Conservation (phyloP, 2,797 vertebrate genomes). For the Atherinosoma microstoma region DNA sequence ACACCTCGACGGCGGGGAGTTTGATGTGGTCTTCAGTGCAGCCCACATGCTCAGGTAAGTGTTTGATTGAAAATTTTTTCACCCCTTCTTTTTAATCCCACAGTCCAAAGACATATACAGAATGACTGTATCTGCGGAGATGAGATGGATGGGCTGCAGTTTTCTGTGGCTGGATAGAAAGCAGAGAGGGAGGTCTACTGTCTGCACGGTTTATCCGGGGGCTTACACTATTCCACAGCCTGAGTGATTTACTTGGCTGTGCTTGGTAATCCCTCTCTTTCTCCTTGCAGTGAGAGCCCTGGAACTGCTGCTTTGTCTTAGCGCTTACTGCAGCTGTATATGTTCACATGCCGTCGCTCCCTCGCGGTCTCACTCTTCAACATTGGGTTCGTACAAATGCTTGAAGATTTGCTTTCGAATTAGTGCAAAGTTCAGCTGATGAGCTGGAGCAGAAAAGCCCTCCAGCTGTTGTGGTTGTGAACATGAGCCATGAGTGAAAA, state of each 20-base stretch:
- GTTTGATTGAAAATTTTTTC: slow-evolving; percentile 7
- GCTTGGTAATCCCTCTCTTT: slow-evolving; percentile 67
- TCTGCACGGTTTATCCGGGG: slow-evolving; percentile 74
- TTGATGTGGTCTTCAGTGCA: slow-evolving; percentile 98
- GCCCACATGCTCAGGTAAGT: slow-evolving; percentile 98
- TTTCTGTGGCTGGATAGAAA: slow-evolving; percentile 53
- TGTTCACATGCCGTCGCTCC: slow-evolving; percentile 47
- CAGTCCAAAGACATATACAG: not conserved
- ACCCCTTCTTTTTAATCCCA: slow-evolving; percentile 6
- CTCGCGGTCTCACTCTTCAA: slow-evolving; percentile 26
- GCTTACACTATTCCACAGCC: slow-evolving; percentile 70
- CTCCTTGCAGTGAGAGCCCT: slow-evolving; percentile 55
- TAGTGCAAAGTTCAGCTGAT: slow-evolving; percentile 53
- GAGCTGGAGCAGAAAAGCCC: slow-evolving; percentile 42
- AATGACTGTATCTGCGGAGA: slow-evolving; percentile 19
- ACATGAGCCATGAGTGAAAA: slow-evolving; percentile 45
- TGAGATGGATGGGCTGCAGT: slow-evolving; percentile 48
- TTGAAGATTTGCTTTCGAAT: slow-evolving; percentile 45
- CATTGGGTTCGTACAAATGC: slow-evolving; percentile 23
- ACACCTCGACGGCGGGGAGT: slow-evolving; percentile 91
- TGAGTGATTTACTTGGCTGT: slow-evolving; percentile 73
- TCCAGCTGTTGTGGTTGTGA: slow-evolving; percentile 55
- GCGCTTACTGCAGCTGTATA: slow-evolving; percentile 30
- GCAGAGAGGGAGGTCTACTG: slow-evolving; percentile 61
- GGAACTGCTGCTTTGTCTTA: slow-evolving; percentile 63